Conservation (phyloP, 2,113 vertebrate species). For the crab-eating macaque (Macaca fascicularis) region DNA sequence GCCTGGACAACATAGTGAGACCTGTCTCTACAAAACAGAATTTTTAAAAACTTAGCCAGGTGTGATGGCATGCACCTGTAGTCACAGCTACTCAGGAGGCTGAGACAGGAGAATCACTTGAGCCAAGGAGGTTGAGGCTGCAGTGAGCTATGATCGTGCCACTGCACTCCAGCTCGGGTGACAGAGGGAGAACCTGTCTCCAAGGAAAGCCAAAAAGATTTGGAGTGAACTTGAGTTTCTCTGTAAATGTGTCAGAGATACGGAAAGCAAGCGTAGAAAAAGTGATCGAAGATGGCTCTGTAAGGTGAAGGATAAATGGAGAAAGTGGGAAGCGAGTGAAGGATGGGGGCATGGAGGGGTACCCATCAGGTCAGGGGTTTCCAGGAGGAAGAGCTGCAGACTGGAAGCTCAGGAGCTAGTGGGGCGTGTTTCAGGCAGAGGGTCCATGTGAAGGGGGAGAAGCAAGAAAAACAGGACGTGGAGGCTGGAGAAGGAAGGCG, state of each 20-base stretch:
- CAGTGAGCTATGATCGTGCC: not conserved
- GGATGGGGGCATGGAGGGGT: accelerated
- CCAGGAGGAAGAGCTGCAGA: not conserved
- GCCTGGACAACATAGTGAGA: not conserved
- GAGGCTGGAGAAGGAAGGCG: accelerated
- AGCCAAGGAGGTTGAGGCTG: not conserved
- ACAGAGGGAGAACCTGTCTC: not conserved
- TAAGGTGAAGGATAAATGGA: not conserved
- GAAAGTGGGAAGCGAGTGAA: accelerated
- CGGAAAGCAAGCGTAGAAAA: not conserved
- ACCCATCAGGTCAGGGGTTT: not conserved
- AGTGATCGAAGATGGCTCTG: not conserved
- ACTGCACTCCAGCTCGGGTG: not conserved
- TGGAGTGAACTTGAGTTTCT: not conserved
- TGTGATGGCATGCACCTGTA: not conserved
- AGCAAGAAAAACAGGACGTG: not conserved
- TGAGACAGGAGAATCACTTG: not conserved
- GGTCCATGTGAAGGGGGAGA: accelerated
- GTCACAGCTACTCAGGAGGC: not conserved
- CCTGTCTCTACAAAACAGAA: not conserved
- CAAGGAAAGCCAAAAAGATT: not conserved
- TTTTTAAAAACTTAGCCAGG: not conserved
- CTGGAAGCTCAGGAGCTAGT: not conserved
- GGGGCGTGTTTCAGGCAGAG: not conserved
- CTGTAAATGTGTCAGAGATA: not conserved